Base-by-base conservation (phyloP, 2,113 vertebrate species). In the Archocentrus centrarchus region DNA sequence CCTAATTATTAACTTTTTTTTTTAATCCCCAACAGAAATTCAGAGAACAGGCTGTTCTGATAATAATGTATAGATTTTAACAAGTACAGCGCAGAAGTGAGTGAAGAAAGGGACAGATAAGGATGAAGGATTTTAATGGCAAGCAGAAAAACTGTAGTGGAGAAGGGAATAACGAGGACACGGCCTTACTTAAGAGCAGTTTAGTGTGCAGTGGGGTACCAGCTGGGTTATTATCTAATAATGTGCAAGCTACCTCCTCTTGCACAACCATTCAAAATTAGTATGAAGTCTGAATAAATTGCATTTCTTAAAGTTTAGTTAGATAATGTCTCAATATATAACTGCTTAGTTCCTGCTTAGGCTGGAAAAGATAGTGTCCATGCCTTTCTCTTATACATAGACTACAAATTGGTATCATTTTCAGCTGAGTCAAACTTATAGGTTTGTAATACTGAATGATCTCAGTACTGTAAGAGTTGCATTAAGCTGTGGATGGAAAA, bases 251-350 rank as follows among this genome's bases (percentile, higher is more conserved):
- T 70, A 70, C 66, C 17, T 5, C 44, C 66, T 70, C 24, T 50
- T 70, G 44, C 66, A 70, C 66, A 70, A 44, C 5, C 44, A 20
- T 70, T 50, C 18, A 30, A 70, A 70, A 50, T 70, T 70, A 30
- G 44, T 70, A 50, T 70, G 66, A 70, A 70, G 66, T 44, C 66
- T 50, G 44, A 30, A 70, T 70, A 70, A 70, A 70, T 70, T 70
- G 18, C 3, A 50, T 50, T 70, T 70, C 41, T 50, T 30, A 30
- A 50, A 70, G 64, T 11, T 50, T 50, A 50, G 66, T 70, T 70
- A 50, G 44, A 70, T 70, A 70, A 50, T 70, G 44, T 50, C 24
- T 7, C 41, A 70, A 30, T 13, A 50, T 70, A 24, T 50, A 70
- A 70, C 24, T 18, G 44, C 44, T 70, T 70, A 27, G 11, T 24